These are phyloP conservation scores for Nineta flava DNA, from an alignment of 2,888 invertebrate genomes.

Conservation along the genomic window DNA sequence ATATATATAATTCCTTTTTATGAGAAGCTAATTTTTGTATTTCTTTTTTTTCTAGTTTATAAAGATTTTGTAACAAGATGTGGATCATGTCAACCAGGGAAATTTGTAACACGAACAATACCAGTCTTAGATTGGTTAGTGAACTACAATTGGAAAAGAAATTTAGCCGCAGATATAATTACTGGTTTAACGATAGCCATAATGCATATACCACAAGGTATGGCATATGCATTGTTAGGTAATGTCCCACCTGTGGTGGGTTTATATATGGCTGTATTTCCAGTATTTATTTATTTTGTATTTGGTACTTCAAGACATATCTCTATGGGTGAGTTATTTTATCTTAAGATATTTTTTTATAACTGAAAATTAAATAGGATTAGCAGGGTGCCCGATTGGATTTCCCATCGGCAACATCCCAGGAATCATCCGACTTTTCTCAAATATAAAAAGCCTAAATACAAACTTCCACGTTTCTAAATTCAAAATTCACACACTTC, in stretches of 20 bases:
- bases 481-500: too few relatives aligned
- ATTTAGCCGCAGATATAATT: slow-evolving; percentile 53
- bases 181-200: slow-evolving; percentile 74
- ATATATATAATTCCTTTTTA: too few relatives aligned
- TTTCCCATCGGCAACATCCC: too few relatives aligned
- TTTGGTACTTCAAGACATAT: slow-evolving; percentile 27
- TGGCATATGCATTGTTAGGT: slow-evolving; percentile 36
- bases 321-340: slow-evolving; percentile 24
- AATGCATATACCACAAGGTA: slow-evolving; percentile 73
- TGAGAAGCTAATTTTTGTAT: neutral
- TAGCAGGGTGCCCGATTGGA: too few relatives aligned
- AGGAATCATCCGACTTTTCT: too few relatives aligned
- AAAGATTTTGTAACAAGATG: slow-evolving; percentile 11
- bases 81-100: slow-evolving; percentile 15
- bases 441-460: too few relatives aligned
- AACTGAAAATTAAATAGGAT: too few relatives aligned
- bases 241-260: slow-evolving; percentile 35
- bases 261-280: slow-evolving; percentile 39
- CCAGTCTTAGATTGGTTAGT: slow-evolving; percentile 48
- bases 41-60: neutral
- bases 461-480: too few relatives aligned
- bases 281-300: slow-evolving; percentile 28
- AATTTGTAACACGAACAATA: slow-evolving; percentile 19
- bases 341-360: neutral
- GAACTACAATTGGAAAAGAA: slow-evolving; percentile 38